phyloP scores from a whole-genome alignment of 64 coral and sea anemone genomes.

The Anthopleura sola region DNA sequence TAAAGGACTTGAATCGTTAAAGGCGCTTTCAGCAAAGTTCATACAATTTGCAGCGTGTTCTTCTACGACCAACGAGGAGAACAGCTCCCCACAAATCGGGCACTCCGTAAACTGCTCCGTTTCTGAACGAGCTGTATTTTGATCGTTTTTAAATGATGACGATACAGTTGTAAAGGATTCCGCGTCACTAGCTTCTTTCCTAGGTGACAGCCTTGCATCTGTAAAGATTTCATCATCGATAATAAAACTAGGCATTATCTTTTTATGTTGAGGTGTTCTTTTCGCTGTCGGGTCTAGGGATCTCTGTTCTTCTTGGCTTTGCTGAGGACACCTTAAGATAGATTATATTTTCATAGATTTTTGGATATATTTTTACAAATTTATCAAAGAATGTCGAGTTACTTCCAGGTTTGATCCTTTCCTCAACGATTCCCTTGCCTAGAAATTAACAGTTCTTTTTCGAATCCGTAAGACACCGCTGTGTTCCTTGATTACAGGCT shows the following conservation, averaged over 20 bases:
- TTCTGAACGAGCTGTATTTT: not conserved
- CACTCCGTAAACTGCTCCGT: slow-evolving; percentile 41
- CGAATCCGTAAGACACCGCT: too few relatives aligned
- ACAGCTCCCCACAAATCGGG: slow-evolving; percentile 60
- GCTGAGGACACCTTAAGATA: not conserved
- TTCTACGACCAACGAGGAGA: slow-evolving; percentile 22
- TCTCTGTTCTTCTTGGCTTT: not conserved
- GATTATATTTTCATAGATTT: not conserved
- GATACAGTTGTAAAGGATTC: not conserved
- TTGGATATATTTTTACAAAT: not conserved
- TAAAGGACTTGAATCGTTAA: not conserved
- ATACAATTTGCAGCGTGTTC: slow-evolving; percentile 65
- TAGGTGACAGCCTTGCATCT: not conserved
- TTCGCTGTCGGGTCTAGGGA: not conserved
- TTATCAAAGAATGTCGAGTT: not conserved
- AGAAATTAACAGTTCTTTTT: too few relatives aligned
- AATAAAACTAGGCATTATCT: not conserved
- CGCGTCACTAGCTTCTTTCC: not conserved
- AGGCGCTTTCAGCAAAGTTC: slow-evolving; percentile 1
- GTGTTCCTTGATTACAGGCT: too few relatives aligned
- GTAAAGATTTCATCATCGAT: not conserved
- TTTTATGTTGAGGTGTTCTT: not conserved
- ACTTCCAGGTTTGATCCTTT: too few relatives aligned
- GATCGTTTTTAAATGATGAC: not conserved
- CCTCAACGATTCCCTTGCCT: too few relatives aligned